Base-by-base conservation (phyloP, 2,888 invertebrate species). In the Volucella bombylans region DNA sequence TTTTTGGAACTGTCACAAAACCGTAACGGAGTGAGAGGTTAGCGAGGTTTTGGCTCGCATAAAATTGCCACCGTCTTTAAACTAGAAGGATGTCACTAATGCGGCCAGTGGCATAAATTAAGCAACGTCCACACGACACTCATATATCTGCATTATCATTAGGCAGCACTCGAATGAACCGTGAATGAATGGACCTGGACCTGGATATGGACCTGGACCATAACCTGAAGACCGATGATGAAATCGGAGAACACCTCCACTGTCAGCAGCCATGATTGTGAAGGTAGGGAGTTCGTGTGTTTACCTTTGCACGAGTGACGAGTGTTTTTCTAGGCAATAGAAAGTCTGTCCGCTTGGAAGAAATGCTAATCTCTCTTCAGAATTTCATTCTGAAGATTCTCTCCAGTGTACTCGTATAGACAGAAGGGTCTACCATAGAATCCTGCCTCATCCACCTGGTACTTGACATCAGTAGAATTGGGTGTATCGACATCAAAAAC, bases 101-200 rank as follows among this genome's bases (percentile, higher is more conserved):
- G 78, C 82, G 15, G 73, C 73, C 69, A 73, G 65, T 64, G 65
- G 86, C 52, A 86, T 86, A 86, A 78, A 86, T 86, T 86, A 86
- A 82, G 86, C 61, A 86, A 86, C 86, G 77, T 81, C 86, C 82
- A 73, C 86, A 82, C 82, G 82, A 82, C 86, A 78, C 72, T 82
- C 77, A 77, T 86, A 82, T 85, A 85, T 85, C 76, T 81, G 85
- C 81, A 85, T 81, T 85, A 85, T 85, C 85, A 85, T 81, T 80
- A 80, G 31, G 31, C 76, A 39, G 45, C 71, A 31, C 14, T 18
- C 55, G 31, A 47, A 69, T 80, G 83, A 76, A 85, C 69, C 73
- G 79, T 65, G 69, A 79, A 79, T 76, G 80, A 80, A 76, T 67
- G 83, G 61, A 76, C 80, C 55, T 69, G 57, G 64, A 59, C 65